Percentiles rank a stretch among this genome's conserved stretches.
Conservation (phyloP, 2,797 vertebrate genomes). For the Pempheris klunzingeri region DNA sequence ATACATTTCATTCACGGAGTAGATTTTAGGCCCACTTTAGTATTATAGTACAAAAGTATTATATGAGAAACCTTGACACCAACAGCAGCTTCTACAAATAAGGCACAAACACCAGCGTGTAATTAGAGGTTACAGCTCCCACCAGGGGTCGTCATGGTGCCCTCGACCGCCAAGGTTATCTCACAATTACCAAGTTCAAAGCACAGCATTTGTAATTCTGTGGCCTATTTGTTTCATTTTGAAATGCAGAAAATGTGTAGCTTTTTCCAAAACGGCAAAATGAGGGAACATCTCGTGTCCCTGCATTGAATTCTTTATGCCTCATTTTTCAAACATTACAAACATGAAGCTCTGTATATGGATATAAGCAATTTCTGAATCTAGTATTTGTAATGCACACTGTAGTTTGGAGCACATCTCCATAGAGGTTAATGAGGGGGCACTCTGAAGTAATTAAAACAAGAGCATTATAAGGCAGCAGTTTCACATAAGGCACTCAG, state of each 20-base stretch:
- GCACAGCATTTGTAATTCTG: constrained; percentile 14
- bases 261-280: neutral
- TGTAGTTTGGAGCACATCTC: constrained; percentile 81
- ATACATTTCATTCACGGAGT: neutral
- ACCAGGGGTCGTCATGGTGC: constrained; percentile 80
- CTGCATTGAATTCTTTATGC: constrained; percentile 10
- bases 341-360: constrained; percentile 35
- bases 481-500: constrained; percentile 83
- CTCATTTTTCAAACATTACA: constrained; percentile 19
- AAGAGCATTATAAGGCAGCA: constrained; percentile 85
- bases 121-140: constrained; percentile 55
- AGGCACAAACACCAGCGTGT: constrained; percentile 29
- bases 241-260: neutral
- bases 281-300: neutral
- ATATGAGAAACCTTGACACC: neutral
- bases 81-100: constrained; percentile 25
- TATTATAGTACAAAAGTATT: neutral
- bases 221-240: constrained; percentile 27
- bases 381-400: constrained; percentile 76
- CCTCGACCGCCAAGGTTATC: constrained; percentile 65
- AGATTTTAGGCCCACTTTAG: neutral
- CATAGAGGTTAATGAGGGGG: constrained; percentile 83
- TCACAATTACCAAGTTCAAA: constrained; percentile 54
- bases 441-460: constrained; percentile 86
- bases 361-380: constrained; percentile 64